A percentile compares a stretch with the other conserved stretches of the same genome.
Conservation (phyloP, 1,140 invertebrate genomes). For the Mycetomoellerius zeteki region DNA sequence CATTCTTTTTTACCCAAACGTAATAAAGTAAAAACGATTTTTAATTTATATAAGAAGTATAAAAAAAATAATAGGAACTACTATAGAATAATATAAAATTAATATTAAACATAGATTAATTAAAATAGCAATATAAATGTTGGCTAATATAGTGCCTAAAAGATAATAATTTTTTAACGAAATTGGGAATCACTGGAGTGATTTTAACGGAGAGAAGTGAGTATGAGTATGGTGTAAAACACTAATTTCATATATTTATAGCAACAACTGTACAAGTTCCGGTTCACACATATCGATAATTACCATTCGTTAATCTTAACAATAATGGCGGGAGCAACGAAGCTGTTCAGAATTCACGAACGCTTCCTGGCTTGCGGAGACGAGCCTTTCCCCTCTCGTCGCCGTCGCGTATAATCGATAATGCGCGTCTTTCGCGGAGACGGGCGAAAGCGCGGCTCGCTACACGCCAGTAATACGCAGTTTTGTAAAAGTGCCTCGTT, state of each 20-base stretch:
- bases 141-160: not conserved
- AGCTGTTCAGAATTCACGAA: conserved; percentile 66
- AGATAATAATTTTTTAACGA: not conserved
- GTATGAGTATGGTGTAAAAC: conserved; percentile 84
- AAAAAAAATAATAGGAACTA: not conserved
- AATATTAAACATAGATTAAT: not conserved
- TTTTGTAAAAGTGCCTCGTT: conserved; percentile 63
- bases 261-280: conserved; percentile 87
- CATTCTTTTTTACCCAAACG: conserved; percentile 37
- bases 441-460: conserved; percentile 39
- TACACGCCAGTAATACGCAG: conserved; percentile 56
- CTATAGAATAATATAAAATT: not conserved
- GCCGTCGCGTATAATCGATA: conserved; percentile 54
- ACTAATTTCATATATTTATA: conserved; percentile 87
- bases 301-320: conserved; percentile 78
- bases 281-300: conserved; percentile 83
- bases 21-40: not conserved
- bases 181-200: conserved; percentile 3
- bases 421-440: conserved; percentile 57
- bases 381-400: conserved; percentile 52
- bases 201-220: conserved; percentile 62
- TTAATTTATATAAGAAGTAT: not conserved
- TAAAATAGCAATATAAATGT: not conserved
- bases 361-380: conserved; percentile 56
- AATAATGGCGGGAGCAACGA: conserved; percentile 60